Base-by-base conservation (phyloP, 1,140 invertebrate genomes). In the Drosophila navojoa region DNA sequence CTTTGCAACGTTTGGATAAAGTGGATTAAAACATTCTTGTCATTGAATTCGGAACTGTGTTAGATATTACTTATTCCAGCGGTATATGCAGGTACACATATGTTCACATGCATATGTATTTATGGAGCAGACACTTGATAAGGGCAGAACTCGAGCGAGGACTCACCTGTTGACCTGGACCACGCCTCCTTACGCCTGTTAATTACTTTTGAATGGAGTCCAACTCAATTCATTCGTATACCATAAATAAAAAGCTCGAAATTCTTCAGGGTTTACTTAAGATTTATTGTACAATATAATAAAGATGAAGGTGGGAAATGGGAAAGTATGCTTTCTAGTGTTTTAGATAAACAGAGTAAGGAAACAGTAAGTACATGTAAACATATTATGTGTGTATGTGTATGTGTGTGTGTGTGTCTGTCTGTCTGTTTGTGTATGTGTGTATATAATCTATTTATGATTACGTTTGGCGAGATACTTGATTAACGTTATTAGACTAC, bases 401-500 rank as follows among this genome's bases (percentile, higher is more conserved):
- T 22, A 3, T 22, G 19, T 22, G 19, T 22, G 0, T 22, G 19
- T 22, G 19, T 22, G 19, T 42, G 5, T 10, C 7, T 40, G 1
- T 5, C 1, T 44, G 42, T 13, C 2, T 38, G 35, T 38, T 10
- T 38, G 35, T 38, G 35, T 38, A 10, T 38, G 35, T 38, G 35
- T 38, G 5, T 32, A 6, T 32, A 32, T 3, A 32, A 32, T 9
- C 32, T 32, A 32, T 32, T 10, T 32, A 32, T 32, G 32, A 7
- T 32, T 32, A 32, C 6, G 7, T 32, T 38, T 38, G 35, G 58
- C 58, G 78, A 81, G 67, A 81, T 72, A 76, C 58, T 44, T 57
- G n/a, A 4, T 58, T 49, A 49, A 22, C 40, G n/a, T 49, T 71
- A 55, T 29, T 54, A 19, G 32, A 32, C 32, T 32, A 32, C 32